Conservation (phyloP, 2,113 vertebrate species). For the Scophthalmus maximus region DNA sequence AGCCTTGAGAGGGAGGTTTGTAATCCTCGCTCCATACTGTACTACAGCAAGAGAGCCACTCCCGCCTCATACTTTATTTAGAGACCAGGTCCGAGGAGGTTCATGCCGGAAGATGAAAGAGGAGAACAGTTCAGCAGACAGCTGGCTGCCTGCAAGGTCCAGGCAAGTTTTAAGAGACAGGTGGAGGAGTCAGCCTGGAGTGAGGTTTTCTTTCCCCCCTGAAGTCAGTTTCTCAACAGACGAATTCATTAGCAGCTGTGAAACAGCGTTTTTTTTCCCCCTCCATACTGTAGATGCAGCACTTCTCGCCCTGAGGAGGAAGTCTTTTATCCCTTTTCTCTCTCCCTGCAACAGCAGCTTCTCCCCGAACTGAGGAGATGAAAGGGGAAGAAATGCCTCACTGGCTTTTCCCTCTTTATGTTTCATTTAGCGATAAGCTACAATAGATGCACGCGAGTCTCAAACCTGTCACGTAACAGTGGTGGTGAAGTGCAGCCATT, state of each 20-base stretch:
- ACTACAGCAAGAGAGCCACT: not conserved
- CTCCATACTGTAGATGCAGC: conserved; percentile 4
- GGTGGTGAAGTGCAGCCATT: not conserved
- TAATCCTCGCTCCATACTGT: conserved; percentile 12
- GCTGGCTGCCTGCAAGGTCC: conserved; percentile 23
- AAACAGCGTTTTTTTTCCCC: conserved; percentile 23
- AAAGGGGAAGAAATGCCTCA: conserved; percentile 24
- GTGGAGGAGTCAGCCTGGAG: conserved; percentile 32
- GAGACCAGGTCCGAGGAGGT: conserved; percentile 28
- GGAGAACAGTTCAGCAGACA: conserved; percentile 37
- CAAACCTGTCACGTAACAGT: not conserved
- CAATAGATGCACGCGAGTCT: no score
- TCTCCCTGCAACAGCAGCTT: not conserved
- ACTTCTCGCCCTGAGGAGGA: not conserved
- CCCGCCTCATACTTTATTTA: conserved; percentile 55
- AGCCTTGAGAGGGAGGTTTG: conserved; percentile 7
- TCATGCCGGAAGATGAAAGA: conserved; percentile 47
- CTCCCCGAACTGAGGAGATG: conserved; percentile 18
- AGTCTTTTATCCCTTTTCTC: conserved; percentile 18
- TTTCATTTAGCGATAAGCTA: no score
- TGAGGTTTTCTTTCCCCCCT: not conserved
- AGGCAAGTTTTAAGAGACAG: conserved; percentile 31
- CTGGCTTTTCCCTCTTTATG: conserved; percentile 1
- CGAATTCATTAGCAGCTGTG: conserved; percentile 43
- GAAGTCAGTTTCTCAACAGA: conserved; percentile 8